These are phyloP conservation scores for Petrolisthes manimaculis DNA, from an alignment of 2,888 invertebrate species.

Conservation along the genomic window DNA sequence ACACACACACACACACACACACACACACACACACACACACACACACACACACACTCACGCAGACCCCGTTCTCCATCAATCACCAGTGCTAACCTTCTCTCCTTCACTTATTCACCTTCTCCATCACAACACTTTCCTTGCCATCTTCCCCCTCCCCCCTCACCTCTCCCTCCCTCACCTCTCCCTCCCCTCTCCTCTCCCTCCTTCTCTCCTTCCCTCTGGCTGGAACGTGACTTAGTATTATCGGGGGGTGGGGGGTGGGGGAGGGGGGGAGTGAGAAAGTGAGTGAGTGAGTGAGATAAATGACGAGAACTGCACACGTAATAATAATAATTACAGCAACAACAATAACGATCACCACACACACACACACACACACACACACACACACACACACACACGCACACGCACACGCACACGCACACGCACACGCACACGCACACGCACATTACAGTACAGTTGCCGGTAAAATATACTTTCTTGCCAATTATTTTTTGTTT, in stretches of 20 bases:
- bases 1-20: no score
- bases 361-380: slow-evolving; percentile 18
- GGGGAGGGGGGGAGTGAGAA: neutral
- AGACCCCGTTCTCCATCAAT: no score
- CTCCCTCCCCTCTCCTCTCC: neutral
- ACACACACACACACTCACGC: no score
- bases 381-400: slow-evolving; percentile 17
- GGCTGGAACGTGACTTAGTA: no score
- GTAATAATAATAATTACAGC: no score
- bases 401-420: neutral
- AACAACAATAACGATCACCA: neutral
- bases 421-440: neutral
- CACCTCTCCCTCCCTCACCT: neutral
- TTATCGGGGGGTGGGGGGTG: neutral
- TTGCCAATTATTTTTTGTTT: no score
- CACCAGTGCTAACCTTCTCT: no score
- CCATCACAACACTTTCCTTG: neutral
- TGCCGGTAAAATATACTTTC: no score
- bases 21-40: no score
- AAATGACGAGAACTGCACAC: neutral
- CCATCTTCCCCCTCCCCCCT: neutral
- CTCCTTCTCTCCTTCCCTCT: neutral
- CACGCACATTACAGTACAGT: no score
- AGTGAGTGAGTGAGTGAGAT: no score
- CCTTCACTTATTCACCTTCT: neutral